Percentiles rank a stretch among this genome's conserved stretches.
These are phyloP conservation scores for Caradrina clavipalpis DNA, from an alignment of 2,888 invertebrate genomes.

Conservation along the genomic window DNA sequence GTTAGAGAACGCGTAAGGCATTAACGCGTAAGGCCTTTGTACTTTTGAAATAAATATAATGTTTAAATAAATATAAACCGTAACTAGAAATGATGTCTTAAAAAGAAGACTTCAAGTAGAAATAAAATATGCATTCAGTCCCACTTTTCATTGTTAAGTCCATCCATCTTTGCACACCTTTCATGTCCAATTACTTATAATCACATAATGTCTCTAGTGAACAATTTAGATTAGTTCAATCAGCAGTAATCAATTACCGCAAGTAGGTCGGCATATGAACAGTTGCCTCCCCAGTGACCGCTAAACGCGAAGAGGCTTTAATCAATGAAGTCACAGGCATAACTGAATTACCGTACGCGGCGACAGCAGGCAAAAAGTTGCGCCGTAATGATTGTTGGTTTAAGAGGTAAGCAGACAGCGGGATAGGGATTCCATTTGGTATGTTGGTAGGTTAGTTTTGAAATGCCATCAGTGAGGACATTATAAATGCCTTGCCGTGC, in stretches of 20 bases:
- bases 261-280: constrained; percentile 50
- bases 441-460: background rate
- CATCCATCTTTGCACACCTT: constrained; percentile 17
- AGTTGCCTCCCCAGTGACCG: constrained; percentile 63
- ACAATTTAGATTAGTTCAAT: constrained; percentile 38
- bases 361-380: constrained; percentile 67
- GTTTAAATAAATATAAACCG: too few species aligned
- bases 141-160: background rate
- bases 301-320: constrained; percentile 63
- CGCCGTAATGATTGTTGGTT: constrained; percentile 57
- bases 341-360: constrained; percentile 73
- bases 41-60: too few species aligned
- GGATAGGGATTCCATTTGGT: background rate
- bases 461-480: background rate
- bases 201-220: constrained; percentile 35
- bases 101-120: too few species aligned
- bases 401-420: constrained; percentile 45
- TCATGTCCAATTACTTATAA: constrained; percentile 37
- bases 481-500: too few species aligned
- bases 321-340: constrained; percentile 70
- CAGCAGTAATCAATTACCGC: constrained; percentile 51
- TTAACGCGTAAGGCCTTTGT: too few species aligned
- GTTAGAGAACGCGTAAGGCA: too few species aligned
- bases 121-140: constrained; percentile 13
- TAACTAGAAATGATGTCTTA: too few species aligned